Evolutionary conservation across 37 sponge, comb jelly and placozoan genomes (phyloP).

Genomic region (Hexactinellida sp.): DNA sequence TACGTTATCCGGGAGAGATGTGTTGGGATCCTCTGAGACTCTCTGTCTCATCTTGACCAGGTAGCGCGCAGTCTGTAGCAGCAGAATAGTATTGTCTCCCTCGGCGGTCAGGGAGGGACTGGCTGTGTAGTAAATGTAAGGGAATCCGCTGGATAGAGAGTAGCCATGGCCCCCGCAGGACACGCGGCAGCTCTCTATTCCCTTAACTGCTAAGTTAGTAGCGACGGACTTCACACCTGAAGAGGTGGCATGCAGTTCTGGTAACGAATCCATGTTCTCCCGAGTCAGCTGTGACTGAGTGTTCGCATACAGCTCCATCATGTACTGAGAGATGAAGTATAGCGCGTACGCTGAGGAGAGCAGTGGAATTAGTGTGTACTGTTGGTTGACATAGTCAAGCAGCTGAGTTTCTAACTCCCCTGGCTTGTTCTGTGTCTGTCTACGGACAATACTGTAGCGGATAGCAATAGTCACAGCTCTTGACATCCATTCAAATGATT

Average conservation of each 20-base stretch:
- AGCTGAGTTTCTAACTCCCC: conserved; percentile 60
- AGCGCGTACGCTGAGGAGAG: conserved; percentile 66
- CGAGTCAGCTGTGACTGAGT: conserved; percentile 29
- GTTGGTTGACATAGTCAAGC: conserved; percentile 75
- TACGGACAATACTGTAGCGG: conserved; percentile 73
- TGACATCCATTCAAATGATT: conserved; percentile 27
- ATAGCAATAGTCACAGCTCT: conserved; percentile 67
- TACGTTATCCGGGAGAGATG: not conserved
- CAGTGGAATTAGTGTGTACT: conserved; percentile 74
- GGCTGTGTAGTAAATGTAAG: conserved; percentile 40
- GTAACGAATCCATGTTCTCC: conserved; percentile 52
- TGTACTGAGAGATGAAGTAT: conserved; percentile 34
- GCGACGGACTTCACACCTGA: conserved; percentile 73
- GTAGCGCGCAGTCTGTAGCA: conserved; percentile 76
- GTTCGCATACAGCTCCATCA: conserved; percentile 28
- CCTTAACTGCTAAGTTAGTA: conserved; percentile 32
- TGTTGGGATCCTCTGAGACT: not conserved
- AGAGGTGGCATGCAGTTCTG: conserved; percentile 87
- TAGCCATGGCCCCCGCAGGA: conserved; percentile 92
- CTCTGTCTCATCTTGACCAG: not conserved
- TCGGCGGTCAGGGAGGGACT: conserved; percentile 54
- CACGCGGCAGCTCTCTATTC: conserved; percentile 72
- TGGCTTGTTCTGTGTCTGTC: conserved; percentile 50
- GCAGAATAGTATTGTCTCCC: conserved; percentile 86
- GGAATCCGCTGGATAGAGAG: conserved; percentile 70